Percentiles rank a stretch among this genome's conserved stretches.
Evolutionary conservation across 2,888 invertebrate species (phyloP).

Genomic region (Ennomos erosarius): DNA sequence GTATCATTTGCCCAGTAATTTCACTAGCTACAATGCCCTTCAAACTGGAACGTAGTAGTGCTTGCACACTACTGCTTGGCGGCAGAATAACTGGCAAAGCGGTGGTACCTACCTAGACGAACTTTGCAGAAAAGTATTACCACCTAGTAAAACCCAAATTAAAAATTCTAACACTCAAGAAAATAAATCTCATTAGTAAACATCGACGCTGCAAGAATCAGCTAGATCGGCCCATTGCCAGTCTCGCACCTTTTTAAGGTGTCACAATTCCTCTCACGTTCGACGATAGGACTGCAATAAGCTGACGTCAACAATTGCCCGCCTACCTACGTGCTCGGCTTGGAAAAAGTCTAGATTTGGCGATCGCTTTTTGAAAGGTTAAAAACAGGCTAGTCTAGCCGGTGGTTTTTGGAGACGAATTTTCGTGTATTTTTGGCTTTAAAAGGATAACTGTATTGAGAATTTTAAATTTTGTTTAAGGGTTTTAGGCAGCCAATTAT

Average conservation of each 20-base stretch:
- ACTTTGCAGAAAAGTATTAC: too few species aligned
- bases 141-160: too few species aligned
- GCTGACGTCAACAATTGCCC: conserved; percentile 33
- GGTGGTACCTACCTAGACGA: too few species aligned
- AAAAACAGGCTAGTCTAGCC: conserved; percentile 12
- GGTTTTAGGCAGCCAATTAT: too few species aligned
- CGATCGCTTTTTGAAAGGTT: conserved; percentile 25
- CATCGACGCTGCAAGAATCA: not conserved
- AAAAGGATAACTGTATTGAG: not conserved
- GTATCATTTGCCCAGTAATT: too few species aligned
- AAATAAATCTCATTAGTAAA: not conserved
- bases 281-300: conserved; percentile 31
- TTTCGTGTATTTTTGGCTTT: not conserved
- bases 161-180: too few species aligned
- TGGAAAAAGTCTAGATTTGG: conserved; percentile 26
- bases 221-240: not conserved
- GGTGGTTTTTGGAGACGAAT: not conserved
- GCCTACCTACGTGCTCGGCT: conserved; percentile 26
- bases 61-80: too few species aligned
- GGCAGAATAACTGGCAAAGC: too few species aligned
- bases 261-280: conserved; percentile 34
- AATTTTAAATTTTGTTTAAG: not conserved
- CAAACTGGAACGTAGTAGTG: too few species aligned
- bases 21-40: too few species aligned
- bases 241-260: not conserved